Percentiles rank a stretch among this genome's conserved stretches.
Conservation (phyloP, 2,888 invertebrate genomes). For the Hypomecis atomaria region DNA sequence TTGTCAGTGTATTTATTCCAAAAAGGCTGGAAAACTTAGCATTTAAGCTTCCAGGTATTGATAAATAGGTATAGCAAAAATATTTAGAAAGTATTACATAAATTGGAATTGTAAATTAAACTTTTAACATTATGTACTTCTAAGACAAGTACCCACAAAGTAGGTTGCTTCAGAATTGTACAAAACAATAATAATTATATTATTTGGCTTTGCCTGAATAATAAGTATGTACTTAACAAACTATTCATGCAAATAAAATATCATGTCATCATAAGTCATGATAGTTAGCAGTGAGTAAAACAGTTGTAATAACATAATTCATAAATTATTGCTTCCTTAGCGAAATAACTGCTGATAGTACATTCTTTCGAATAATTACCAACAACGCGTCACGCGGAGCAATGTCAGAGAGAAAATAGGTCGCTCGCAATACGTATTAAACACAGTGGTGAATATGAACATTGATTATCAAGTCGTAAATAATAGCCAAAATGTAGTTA, state of each 20-base stretch:
- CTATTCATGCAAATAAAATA: neutral
- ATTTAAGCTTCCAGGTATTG: too few species aligned
- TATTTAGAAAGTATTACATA: too few species aligned
- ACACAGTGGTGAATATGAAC: constrained; percentile 11
- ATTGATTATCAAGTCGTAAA: neutral
- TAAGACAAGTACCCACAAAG: too few species aligned
- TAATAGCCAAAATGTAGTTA: constrained; percentile 3
- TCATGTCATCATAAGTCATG: constrained; percentile 4
- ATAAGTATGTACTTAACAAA: neutral
- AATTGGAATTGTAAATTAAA: too few species aligned
- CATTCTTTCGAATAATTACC: constrained; percentile 49
- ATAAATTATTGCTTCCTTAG: constrained; percentile 30
- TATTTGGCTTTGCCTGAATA: neutral
- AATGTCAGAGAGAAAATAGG: constrained; percentile 78
- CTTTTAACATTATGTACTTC: too few species aligned
- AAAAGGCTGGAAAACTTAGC: too few species aligned
- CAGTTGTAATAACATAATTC: neutral
- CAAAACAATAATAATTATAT: too few species aligned
- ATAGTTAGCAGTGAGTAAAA: constrained; percentile 1
- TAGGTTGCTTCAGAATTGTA: too few species aligned
- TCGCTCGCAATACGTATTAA: constrained; percentile 50
- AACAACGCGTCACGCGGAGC: constrained; percentile 79
- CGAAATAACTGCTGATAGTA: constrained; percentile 43
- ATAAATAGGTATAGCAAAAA: too few species aligned
- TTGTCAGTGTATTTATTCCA: too few species aligned